Evolutionary conservation across 1,140 invertebrate species (phyloP).

Genomic region (Grapholita molesta): DNA sequence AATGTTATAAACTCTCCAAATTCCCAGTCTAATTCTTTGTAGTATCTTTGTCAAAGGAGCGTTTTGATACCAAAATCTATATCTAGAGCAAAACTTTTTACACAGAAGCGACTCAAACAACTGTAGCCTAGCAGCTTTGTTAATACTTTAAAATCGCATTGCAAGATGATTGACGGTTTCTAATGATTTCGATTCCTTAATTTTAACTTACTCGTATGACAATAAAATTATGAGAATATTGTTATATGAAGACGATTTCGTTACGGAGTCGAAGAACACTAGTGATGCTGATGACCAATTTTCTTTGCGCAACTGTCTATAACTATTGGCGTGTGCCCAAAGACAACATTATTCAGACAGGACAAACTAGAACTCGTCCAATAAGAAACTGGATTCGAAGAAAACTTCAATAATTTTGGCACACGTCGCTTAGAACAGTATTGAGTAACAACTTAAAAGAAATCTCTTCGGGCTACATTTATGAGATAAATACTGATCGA

Average conservation of each 20-base stretch:
- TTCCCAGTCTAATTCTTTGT: too few species aligned
- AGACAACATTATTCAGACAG: constrained; percentile 21
- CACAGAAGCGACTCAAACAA: too few species aligned
- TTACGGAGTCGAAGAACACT: not conserved
- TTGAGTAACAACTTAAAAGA: constrained; percentile 14
- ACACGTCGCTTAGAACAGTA: not conserved
- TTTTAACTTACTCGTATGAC: not conserved
- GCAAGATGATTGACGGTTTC: not conserved
- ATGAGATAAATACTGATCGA: not conserved
- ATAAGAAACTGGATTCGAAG: constrained; percentile 21
- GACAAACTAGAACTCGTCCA: constrained; percentile 13
- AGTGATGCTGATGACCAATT: not conserved
- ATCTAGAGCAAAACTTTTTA: too few species aligned
- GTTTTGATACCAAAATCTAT: too few species aligned
- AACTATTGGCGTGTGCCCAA: constrained; percentile 28
- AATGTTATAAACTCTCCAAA: too few species aligned
- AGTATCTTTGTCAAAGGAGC: too few species aligned
- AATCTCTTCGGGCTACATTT: not conserved
- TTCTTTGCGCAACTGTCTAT: constrained; percentile 6
- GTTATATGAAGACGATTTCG: not conserved
- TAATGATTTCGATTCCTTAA: not conserved
- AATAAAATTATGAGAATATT: not conserved
- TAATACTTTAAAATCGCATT: too few species aligned
- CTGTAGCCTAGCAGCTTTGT: too few species aligned
- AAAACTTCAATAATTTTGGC: constrained; percentile 20